Evolutionary conservation across 2,113 vertebrate species (phyloP).

Genomic region (Cephalopholis sonnerati): DNA sequence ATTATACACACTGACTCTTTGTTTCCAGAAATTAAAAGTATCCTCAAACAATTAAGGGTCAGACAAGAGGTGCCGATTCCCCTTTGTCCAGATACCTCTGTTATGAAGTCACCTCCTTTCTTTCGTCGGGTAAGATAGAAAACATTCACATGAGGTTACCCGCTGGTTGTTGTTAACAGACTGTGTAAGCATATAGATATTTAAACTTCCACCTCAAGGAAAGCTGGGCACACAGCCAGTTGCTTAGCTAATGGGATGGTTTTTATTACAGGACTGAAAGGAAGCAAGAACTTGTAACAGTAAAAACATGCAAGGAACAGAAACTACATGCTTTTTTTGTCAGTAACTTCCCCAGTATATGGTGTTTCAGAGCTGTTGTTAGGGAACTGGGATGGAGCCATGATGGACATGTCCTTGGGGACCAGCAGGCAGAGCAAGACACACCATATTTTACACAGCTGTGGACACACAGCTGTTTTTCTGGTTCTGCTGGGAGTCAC

Average conservation of each 20-base stretch:
- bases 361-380: conserved; percentile 37
- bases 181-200: conserved; percentile 66
- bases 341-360: conserved; percentile 11
- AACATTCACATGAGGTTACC: conserved; percentile 59
- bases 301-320: conserved; percentile 28
- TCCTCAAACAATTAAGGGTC: conserved; percentile 17
- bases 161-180: conserved; percentile 54
- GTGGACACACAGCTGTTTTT: conserved; percentile 72
- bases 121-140: conserved; percentile 25
- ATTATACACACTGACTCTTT: not conserved
- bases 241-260: conserved; percentile 66
- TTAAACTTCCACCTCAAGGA: conserved; percentile 59
- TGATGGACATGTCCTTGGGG: conserved; percentile 56
- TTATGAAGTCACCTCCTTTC: conserved; percentile 58
- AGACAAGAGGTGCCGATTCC: conserved; percentile 9
- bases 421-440: conserved; percentile 50
- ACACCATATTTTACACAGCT: conserved; percentile 67
- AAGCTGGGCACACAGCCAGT: conserved; percentile 58
- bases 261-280: conserved; percentile 63
- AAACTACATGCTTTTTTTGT: conserved; percentile 15
- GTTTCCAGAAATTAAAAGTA: conserved; percentile 35
- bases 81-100: conserved; percentile 45
- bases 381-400: conserved; percentile 39
- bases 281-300: conserved; percentile 51
- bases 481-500: conserved; percentile 45